phyloP scores from a whole-genome alignment of 2,888 invertebrate genomes.

The Merodon equestris region DNA sequence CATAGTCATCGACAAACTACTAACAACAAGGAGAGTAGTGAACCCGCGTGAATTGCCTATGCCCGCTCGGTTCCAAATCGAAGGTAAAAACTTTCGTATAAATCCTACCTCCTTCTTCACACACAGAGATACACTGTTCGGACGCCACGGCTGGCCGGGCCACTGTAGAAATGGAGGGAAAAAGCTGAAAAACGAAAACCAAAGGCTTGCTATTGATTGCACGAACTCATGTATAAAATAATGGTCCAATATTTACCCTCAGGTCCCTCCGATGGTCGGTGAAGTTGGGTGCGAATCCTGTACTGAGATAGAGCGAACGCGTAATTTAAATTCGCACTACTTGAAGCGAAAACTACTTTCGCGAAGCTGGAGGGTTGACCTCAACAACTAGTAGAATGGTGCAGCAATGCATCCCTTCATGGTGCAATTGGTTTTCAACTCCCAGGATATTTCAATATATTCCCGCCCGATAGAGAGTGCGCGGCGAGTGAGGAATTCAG shows the following conservation, averaged over 20 bases:
- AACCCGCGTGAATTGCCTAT: constrained; percentile 42
- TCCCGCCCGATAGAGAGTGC: too few species aligned
- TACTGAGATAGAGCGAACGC: neutral
- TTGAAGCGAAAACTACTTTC: constrained; percentile 49
- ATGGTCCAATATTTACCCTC: constrained; percentile 74
- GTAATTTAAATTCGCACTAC: constrained; percentile 5
- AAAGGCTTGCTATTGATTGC: constrained; percentile 71
- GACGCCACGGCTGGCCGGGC: neutral
- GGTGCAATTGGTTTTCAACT: too few species aligned
- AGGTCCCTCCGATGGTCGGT: constrained; percentile 12
- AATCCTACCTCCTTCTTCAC: constrained; percentile 37
- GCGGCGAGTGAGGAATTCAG: too few species aligned
- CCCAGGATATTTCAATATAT: too few species aligned
- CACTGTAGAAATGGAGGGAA: neutral
- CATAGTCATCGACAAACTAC: constrained; percentile 11
- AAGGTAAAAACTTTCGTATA: constrained; percentile 62
- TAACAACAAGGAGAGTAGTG: constrained; percentile 56
- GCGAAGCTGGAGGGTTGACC: constrained; percentile 38
- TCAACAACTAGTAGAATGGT: neutral
- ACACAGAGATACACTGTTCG: constrained; percentile 31
- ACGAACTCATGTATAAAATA: constrained; percentile 76
- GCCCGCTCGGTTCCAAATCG: constrained; percentile 23
- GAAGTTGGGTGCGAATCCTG: constrained; percentile 6
- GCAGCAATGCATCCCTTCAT: constrained; percentile 1
- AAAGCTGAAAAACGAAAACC: constrained; percentile 26